Conservation (phyloP, 2,888 invertebrate genomes). For the Hypena proboscidalis region DNA sequence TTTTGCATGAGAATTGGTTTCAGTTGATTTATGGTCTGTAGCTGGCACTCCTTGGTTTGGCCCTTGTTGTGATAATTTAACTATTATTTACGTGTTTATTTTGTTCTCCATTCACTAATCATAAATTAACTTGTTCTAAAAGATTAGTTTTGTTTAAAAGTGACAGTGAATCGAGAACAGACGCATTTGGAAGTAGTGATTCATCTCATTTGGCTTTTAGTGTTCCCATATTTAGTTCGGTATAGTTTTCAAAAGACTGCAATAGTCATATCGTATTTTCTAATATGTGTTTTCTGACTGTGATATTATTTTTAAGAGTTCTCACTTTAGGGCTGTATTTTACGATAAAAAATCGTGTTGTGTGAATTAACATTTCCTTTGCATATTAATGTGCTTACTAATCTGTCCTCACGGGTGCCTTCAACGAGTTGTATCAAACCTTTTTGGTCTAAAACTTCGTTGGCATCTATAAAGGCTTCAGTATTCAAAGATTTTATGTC, state of each 20-base stretch:
- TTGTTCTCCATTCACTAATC: conserved; percentile 50
- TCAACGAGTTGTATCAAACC: conserved; percentile 29
- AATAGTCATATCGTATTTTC: conserved; percentile 55
- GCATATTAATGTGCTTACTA: conserved; percentile 48
- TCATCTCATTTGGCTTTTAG: conserved; percentile 57
- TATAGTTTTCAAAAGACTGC: conserved; percentile 67
- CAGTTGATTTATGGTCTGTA: conserved; percentile 72
- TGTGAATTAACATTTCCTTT: conserved; percentile 52
- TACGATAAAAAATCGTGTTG: conserved; percentile 42
- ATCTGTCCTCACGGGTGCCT: conserved; percentile 25
- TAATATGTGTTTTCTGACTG: conserved; percentile 68
- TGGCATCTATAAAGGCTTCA: conserved; percentile 28
- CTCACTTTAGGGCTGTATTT: conserved; percentile 48
- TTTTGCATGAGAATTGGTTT: conserved; percentile 75
- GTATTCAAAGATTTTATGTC: conserved; percentile 35
- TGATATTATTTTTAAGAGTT: conserved; percentile 76
- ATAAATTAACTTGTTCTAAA: conserved; percentile 27
- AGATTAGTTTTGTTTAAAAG: conserved; percentile 15
- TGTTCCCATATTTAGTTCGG: conserved; percentile 49
- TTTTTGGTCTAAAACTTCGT: conserved; percentile 29
- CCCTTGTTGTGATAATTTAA: conserved; percentile 71
- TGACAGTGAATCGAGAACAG: conserved; percentile 49
- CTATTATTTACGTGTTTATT: conserved; percentile 49
- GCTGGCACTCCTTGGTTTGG: conserved; percentile 84
- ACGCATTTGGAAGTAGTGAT: conserved; percentile 43